A percentile compares a stretch with the other conserved stretches of the same genome.
These are phyloP conservation scores for Agrilus planipennis DNA, from an alignment of 1,140 invertebrate genomes.

Conservation along the genomic window DNA sequence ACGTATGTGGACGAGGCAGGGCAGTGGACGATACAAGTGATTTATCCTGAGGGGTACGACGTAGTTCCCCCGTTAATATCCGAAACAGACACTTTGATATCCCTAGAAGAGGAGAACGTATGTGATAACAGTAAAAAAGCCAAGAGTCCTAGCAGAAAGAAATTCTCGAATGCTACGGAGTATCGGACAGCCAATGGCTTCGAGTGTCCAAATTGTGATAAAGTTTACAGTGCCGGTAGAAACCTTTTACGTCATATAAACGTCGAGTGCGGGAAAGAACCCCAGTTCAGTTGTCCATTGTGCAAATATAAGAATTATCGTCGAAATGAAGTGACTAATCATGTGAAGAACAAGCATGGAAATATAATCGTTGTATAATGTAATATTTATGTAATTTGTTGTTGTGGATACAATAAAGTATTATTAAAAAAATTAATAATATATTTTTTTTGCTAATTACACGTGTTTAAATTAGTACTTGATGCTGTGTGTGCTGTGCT, in stretches of 20 bases:
- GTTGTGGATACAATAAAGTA: too few species aligned
- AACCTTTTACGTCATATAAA: constrained; percentile 48
- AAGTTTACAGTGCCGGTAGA: constrained; percentile 42
- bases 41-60: constrained; percentile 17
- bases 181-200: too few species aligned
- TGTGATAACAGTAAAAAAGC: too few species aligned
- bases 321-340: constrained; percentile 1
- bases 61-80: constrained; percentile 9
- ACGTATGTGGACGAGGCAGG: constrained; percentile 9
- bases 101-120: background rate
- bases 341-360: constrained; percentile 4
- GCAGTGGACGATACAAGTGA: constrained; percentile 23
- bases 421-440: too few species aligned
- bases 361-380: too few species aligned
- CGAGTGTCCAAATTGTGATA: constrained; percentile 45
- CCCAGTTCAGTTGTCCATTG: constrained; percentile 47
- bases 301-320: constrained; percentile 16
- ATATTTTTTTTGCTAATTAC: too few species aligned
- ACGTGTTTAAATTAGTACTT: too few species aligned
- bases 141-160: too few species aligned
- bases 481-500: too few species aligned
- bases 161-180: too few species aligned
- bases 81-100: constrained; percentile 13
- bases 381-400: too few species aligned
- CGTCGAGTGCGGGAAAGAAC: constrained; percentile 53